Conservation (phyloP, 2,888 invertebrate species). For the Troglohyphantes excavatus region DNA sequence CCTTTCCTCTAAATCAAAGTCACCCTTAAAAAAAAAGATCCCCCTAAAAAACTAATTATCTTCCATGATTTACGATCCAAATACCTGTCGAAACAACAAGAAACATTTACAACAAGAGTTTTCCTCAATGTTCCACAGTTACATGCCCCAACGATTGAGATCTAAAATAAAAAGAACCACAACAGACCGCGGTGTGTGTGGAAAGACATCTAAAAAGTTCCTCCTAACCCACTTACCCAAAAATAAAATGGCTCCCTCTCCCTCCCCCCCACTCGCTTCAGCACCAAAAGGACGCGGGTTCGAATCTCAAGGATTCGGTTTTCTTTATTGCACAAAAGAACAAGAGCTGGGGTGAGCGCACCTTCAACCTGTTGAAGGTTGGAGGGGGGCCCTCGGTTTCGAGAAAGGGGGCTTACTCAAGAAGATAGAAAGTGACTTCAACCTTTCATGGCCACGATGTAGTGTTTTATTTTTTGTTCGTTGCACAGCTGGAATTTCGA, state of each 20-base stretch:
- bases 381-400: too few species aligned
- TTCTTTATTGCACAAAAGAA: background rate
- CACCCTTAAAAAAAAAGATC: background rate
- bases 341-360: conserved; percentile 27
- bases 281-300: background rate
- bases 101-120: background rate
- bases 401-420: too few species aligned
- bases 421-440: background rate
- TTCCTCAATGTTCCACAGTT: background rate
- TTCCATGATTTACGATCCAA: background rate
- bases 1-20: background rate
- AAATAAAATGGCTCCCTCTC: conserved; percentile 15
- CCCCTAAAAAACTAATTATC: background rate
- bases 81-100: background rate
- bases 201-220: background rate
- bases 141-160: background rate
- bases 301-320: conserved; percentile 37
- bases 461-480: too few species aligned
- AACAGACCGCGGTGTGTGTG: background rate
- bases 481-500: too few species aligned
- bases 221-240: conserved; percentile 64
- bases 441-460: conserved; percentile 4
- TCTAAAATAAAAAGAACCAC: background rate
- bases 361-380: conserved; percentile 45
- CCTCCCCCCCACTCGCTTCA: conserved; percentile 10